Evolutionary conservation across 2,888 invertebrate genomes (phyloP), one percentile per base, ranked within the genome.

Genomic region (Dryobota labecula): DNA sequence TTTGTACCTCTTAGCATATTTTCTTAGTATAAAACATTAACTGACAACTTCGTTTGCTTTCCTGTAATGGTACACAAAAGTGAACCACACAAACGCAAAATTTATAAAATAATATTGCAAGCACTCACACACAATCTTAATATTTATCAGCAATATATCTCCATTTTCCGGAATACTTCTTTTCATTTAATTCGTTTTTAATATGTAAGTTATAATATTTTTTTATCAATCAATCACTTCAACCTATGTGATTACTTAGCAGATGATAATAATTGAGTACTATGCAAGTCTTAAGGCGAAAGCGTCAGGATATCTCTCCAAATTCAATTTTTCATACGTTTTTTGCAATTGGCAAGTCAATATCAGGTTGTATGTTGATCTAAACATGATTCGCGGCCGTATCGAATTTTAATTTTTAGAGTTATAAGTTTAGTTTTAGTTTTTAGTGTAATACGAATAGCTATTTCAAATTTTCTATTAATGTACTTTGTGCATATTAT

Each of bases 1-100:
- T 41, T 33, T 49, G 9, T 53, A 63, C 13, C 15, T 33, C 33
- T 61, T 54, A 11, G 61, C 61, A 61, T n/a, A 61, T 33, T n/a
- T 54, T 61, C 30, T 61, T 54, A 61, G n/a, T 54, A 54, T 53
- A 41, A 20, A 13, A 13, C 6, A 18, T 18, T 15, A 54, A 54
- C 30, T 61, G 30, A 33, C 18, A n/a, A 61, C 15, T 18, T 20
- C 30, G 13, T 33, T 30, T n/a, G 30, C 18, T 56, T 54, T n/a
- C 7, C 9, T 30, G 51, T 30, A n/a, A 60, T 15, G 49, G 61
- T 18, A n/a, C 2, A 30, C n/a, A n/a, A n/a, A 38, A 49, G 27
- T 27, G 20, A 41, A 45, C 20, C 20, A 30, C 15, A 30, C 49
- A 61, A 30, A 47, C 1, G 0, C 13, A 27, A 41, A 41, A 27